phyloP scores from a whole-genome alignment of 2,113 vertebrate genomes.

The Chamaea fasciata region DNA sequence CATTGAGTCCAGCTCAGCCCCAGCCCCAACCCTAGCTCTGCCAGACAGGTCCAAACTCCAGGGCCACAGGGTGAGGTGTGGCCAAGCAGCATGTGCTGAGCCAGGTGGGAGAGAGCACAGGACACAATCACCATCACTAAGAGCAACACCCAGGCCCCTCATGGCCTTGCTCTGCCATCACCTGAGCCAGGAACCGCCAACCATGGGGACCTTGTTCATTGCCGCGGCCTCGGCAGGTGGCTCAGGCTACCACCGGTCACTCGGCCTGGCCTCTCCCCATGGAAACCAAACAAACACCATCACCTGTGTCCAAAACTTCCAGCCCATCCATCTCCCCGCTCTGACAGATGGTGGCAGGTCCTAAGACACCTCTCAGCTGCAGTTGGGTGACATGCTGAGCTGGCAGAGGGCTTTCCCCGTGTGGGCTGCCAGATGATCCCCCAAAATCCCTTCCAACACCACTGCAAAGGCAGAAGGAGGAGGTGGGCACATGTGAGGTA shows the following conservation, averaged over 20 bases:
- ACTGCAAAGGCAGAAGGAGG: not conserved
- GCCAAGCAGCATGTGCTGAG: accelerated
- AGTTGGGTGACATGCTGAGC: accelerated
- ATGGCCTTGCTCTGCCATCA: not conserved
- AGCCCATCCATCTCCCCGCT: not conserved
- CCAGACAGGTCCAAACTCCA: not conserved
- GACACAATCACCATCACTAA: not conserved
- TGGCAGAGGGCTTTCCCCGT: not conserved
- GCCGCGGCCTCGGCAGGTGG: not conserved
- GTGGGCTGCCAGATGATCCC: not conserved
- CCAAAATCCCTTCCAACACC: not conserved
- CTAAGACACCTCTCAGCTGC: not conserved
- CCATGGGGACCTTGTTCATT: not conserved
- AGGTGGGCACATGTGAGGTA: not conserved
- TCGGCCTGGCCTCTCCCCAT: not conserved
- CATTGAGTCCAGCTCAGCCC: not conserved
- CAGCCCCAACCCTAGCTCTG: not conserved
- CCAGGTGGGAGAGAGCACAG: not conserved
- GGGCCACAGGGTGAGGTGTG: not conserved
- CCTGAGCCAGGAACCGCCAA: not conserved
- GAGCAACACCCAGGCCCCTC: not conserved
- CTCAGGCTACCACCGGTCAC: not conserved
- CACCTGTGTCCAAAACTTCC: not conserved
- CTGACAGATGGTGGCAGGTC: not conserved
- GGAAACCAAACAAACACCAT: conserved; percentile 14